These are phyloP conservation scores for Todiramphus saurophagus DNA, from an alignment of 2,113 vertebrate genomes.

Conservation along the genomic window DNA sequence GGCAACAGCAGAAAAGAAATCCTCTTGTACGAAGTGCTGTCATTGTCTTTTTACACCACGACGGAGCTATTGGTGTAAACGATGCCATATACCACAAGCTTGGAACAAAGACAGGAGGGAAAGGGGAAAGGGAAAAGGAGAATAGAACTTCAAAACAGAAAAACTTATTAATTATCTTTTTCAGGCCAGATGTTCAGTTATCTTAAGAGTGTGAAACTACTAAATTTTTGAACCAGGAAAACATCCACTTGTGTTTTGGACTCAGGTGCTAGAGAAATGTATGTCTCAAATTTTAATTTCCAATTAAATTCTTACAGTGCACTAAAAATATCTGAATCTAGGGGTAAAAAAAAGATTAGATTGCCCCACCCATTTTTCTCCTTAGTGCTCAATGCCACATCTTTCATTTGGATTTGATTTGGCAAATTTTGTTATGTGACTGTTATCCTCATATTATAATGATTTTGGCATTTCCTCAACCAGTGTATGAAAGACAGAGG, in stretches of 20 bases:
- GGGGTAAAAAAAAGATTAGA: neutral
- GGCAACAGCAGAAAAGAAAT: slow-evolving; percentile 42
- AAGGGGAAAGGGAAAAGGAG: neutral
- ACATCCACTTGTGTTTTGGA: neutral
- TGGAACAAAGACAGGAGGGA: neutral
- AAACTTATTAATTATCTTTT: neutral
- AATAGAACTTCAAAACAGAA: neutral
- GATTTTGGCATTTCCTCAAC: slow-evolving; percentile 30
- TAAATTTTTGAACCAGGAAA: neutral
- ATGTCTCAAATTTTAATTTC: neutral
- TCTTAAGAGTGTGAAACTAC: neutral
- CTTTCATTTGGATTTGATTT: neutral
- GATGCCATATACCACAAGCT: rapidly evolving
- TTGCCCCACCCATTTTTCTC: neutral
- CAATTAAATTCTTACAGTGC: neutral
- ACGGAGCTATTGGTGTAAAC: neutral
- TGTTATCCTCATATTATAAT: neutral
- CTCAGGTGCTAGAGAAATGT: neutral
- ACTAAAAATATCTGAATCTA: neutral
- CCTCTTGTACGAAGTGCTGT: rapidly evolving
- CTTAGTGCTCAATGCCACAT: neutral
- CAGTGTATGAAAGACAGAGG: neutral
- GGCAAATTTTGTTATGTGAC: neutral
- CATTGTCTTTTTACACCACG: neutral
- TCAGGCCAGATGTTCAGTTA: neutral